These are phyloP conservation scores for Agrotis clavis DNA, from an alignment of 2,888 invertebrate genomes.

Conservation along the genomic window DNA sequence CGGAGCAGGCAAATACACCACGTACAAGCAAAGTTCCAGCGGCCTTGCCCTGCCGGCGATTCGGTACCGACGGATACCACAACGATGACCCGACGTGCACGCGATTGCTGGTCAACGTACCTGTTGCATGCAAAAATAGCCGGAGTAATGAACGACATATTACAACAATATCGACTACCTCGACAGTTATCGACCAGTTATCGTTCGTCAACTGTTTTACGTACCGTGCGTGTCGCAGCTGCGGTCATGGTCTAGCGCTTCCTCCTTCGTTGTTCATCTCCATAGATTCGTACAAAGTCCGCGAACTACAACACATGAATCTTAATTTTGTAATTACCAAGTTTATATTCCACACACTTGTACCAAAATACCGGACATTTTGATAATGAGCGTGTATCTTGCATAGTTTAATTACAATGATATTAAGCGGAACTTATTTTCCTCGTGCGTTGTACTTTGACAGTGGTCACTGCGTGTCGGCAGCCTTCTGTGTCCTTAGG, in stretches of 20 bases:
- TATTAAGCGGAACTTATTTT: constrained; percentile 69
- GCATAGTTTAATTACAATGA: constrained; percentile 69
- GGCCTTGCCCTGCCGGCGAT: constrained; percentile 60
- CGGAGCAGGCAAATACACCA: constrained; percentile 70
- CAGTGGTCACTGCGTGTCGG: constrained; percentile 65
- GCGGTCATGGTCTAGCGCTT: constrained; percentile 56
- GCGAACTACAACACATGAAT: constrained; percentile 67
- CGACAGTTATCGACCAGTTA: constrained; percentile 52
- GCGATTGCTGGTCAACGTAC: constrained; percentile 13
- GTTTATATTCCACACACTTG: constrained; percentile 68
- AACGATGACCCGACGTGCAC: constrained; percentile 21
- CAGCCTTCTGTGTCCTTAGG: constrained; percentile 60
- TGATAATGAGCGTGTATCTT: constrained; percentile 55
- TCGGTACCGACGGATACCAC: constrained; percentile 36
- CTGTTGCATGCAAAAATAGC: constrained; percentile 41
- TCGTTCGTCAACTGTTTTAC: constrained; percentile 62
- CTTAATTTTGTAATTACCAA: constrained; percentile 65
- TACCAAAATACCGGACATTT: constrained; percentile 68
- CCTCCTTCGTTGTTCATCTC: constrained; percentile 73
- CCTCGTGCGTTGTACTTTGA: constrained; percentile 73
- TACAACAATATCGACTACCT: constrained; percentile 41
- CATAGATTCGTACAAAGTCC: constrained; percentile 62
- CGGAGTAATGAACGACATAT: constrained; percentile 60
- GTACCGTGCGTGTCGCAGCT: constrained; percentile 61
- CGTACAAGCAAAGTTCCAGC: constrained; percentile 54